Evolutionary conservation across 2,113 vertebrate species (phyloP), one percentile per base, ranked within the genome.

Genomic region (Siniperca chuatsi): DNA sequence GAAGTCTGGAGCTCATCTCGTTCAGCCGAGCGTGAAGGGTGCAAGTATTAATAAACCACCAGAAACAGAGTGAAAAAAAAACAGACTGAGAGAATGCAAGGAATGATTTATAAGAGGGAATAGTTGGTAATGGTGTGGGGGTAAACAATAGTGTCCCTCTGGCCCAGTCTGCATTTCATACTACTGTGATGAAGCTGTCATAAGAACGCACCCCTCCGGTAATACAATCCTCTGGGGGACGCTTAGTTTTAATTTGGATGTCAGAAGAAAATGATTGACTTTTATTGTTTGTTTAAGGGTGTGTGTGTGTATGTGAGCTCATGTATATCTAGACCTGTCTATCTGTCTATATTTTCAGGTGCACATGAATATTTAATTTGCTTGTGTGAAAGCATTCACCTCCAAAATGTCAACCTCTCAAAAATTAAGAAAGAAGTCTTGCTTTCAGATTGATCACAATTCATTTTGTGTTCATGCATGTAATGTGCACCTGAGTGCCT

Each of bases 221-320:
- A 90, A 94, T 90, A 71, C 76, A 89, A 81, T 92, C 89, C 91
- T 90, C 87, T 48, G 42, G 84, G 83, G 92, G 78, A 89, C 60
- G 86, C 79, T 94, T 92, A 87, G 82, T 91, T 93, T 94, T 94
- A 92, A 94, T 94, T 94, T 94, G 88, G 86, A 84, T 90, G 94
- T 93, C 92, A 93, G 61, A 72, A 65, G 82, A 83, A 90, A 88
- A 91, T 92, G 92, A 94, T 94, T 81, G 91, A 93, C 90, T 92
- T 92, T 83, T 78, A 85, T 80, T 85, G 79, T 88, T 86, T 89
- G 78, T 75, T 18, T 86, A 58, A 25, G n/a, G 33, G 44, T 72
- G 65, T 76, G 29, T 57, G 82, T n/a, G 61, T 48, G 60, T 42
- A 50, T 35, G 8, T 10, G 54, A 2, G 58, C 48, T 78, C 11